These are phyloP conservation scores for Desoria tigrina DNA, from an alignment of 2,888 invertebrate species.

Conservation along the genomic window DNA sequence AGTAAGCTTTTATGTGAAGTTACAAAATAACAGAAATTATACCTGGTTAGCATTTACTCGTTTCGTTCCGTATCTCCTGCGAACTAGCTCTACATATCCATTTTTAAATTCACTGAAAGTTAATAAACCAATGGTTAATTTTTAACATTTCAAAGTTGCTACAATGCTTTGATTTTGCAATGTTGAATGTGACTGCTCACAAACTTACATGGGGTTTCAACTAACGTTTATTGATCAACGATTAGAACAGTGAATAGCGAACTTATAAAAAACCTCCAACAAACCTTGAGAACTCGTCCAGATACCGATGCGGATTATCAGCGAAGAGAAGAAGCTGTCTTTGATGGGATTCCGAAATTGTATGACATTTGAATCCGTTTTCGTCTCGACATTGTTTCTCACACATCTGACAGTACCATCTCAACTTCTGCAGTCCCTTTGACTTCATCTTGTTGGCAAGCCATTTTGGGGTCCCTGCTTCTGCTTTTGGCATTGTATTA, in stretches of 20 bases:
- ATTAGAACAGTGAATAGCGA: too few species aligned
- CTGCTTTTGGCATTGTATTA: slow-evolving; percentile 89
- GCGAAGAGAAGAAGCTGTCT: slow-evolving; percentile 92
- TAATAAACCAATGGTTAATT: too few species aligned
- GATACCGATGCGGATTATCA: slow-evolving; percentile 86
- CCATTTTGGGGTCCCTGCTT: slow-evolving; percentile 93
- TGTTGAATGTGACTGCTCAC: too few species aligned
- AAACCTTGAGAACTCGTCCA: slow-evolving; percentile 85
- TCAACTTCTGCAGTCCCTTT: slow-evolving; percentile 94
- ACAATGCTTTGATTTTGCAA: too few species aligned
- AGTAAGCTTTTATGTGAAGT: too few species aligned
- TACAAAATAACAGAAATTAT: too few species aligned
- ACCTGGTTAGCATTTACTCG: slow-evolving; percentile 86
- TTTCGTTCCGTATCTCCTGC: slow-evolving; percentile 82
- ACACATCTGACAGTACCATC: slow-evolving; percentile 99
- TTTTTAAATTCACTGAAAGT: slow-evolving; percentile 74
- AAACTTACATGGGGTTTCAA: too few species aligned
- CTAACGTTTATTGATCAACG: too few species aligned
- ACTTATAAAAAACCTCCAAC: too few species aligned
- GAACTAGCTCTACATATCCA: slow-evolving; percentile 79
- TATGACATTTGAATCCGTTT: slow-evolving; percentile 99
- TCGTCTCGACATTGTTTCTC: slow-evolving; percentile 98
- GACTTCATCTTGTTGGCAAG: slow-evolving; percentile 98
- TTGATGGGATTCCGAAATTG: slow-evolving; percentile 96
- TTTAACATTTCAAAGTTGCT: too few species aligned